Conservation (phyloP, 2,888 invertebrate species). For the Nephrocerus scutellatus region DNA sequence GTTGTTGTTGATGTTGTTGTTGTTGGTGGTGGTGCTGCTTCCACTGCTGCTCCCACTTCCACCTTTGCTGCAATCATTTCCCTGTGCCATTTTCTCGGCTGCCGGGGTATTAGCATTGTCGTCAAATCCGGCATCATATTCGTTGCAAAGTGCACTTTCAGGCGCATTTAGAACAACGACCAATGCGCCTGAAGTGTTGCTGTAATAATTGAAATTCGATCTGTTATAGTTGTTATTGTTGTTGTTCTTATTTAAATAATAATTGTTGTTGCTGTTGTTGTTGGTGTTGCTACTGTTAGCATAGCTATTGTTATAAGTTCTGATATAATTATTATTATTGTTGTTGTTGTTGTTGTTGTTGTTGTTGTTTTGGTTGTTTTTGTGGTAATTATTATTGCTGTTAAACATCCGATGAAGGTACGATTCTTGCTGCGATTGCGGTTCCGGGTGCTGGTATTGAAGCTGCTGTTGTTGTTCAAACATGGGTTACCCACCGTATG, state of each 20-base stretch:
- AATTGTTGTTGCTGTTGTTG: conserved; percentile 2
- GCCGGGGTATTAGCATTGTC: too few species aligned
- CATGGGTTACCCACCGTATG: conserved; percentile 3
- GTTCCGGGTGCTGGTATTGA: conserved; percentile 17
- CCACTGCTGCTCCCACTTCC: too few species aligned
- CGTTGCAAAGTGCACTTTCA: too few species aligned
- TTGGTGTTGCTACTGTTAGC: neutral
- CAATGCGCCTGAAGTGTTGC: too few species aligned
- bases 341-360: conserved; percentile 1
- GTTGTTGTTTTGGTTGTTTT: neutral
- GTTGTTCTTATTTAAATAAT: neutral
- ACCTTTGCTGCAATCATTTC: too few species aligned
- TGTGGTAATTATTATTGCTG: conserved; percentile 19
- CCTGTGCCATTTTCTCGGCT: too few species aligned
- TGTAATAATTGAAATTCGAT: too few species aligned
- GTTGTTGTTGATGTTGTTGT: too few species aligned
- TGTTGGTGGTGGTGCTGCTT: too few species aligned
- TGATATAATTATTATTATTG: conserved; percentile 4
- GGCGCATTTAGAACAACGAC: too few species aligned
- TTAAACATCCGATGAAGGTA: conserved; percentile 19
- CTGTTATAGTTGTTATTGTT: conserved; percentile 1
- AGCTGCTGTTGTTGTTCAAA: conserved; percentile 17
- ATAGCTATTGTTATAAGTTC: neutral
- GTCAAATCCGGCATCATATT: too few species aligned
- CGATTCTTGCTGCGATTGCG: conserved; percentile 18